Conservation (phyloP, 35 echinoderm and acorn worm species). For the Ptychodera flava region DNA sequence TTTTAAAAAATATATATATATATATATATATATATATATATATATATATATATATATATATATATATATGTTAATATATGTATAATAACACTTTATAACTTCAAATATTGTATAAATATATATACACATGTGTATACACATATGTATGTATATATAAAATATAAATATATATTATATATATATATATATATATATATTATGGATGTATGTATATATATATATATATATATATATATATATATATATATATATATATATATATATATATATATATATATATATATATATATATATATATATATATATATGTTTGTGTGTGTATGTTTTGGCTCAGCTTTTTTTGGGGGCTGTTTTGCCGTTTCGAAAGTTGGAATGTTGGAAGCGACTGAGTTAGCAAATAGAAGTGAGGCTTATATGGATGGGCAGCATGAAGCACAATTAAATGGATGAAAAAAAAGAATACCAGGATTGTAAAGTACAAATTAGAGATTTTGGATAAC, state of each 20-base stretch:
- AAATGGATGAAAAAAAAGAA: too few species aligned
- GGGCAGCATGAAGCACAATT: too few species aligned
- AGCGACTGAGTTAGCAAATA: too few species aligned
- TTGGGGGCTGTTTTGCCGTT: too few species aligned
- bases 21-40: not conserved
- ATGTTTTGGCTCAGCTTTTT: too few species aligned
- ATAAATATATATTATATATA: not conserved
- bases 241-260: conserved; percentile 3
- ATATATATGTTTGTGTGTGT: not conserved
- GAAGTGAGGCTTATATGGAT: too few species aligned
- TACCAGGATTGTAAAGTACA: too few species aligned
- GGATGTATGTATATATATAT: not conserved
- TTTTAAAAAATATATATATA: not conserved
- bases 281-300: not conserved
- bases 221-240: conserved; percentile 3
- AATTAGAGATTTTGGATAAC: too few species aligned
- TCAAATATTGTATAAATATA: too few species aligned
- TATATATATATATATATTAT: not conserved
- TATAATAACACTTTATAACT: too few species aligned
- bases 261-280: conserved; percentile 3
- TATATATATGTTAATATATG: not conserved
- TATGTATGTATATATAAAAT: not conserved
- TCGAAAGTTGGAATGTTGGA: too few species aligned
- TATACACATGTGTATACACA: not conserved
- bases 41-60: not conserved